Conservation (phyloP, 2,888 invertebrate genomes). For the Alsophila aescularia region DNA sequence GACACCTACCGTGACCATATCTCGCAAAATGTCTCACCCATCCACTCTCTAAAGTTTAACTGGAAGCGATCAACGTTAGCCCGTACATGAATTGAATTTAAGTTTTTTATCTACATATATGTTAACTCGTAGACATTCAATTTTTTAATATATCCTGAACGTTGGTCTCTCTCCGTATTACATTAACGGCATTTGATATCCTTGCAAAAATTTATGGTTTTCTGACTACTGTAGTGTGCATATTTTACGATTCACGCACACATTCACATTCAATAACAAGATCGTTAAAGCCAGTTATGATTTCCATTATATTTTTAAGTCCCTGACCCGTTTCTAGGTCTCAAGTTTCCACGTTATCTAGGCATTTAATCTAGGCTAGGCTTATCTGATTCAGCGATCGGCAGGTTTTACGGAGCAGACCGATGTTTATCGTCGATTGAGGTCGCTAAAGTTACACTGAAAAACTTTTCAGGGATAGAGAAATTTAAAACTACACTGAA, state of each 20-base stretch:
- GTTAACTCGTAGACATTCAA: neutral
- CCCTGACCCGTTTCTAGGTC: conserved; percentile 68
- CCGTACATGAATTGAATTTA: no score
- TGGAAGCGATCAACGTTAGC: no score
- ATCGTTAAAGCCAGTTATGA: conserved; percentile 36
- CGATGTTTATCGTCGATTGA: conserved; percentile 53
- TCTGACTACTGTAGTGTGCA: conserved; percentile 12
- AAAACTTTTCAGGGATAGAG: neutral
- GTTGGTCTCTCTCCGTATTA: neutral
- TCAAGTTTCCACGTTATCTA: conserved; percentile 67
- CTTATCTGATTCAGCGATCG: conserved; percentile 61
- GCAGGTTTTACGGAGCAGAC: conserved; percentile 60
- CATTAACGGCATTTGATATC: neutral
- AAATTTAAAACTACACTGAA: no score
- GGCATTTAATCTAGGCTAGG: conserved; percentile 64
- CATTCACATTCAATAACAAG: conserved; percentile 13
- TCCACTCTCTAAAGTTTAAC: no score
- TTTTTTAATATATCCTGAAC: no score
- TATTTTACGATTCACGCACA: conserved; percentile 25
- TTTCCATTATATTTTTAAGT: conserved; percentile 47
- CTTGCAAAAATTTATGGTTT: neutral
- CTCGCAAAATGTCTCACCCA: no score
- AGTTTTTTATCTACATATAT: no score
- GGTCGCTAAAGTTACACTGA: conserved; percentile 32
- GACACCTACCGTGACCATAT: no score